Base-by-base conservation (phyloP, 2,797 vertebrate species). In the Sparus aurata region DNA sequence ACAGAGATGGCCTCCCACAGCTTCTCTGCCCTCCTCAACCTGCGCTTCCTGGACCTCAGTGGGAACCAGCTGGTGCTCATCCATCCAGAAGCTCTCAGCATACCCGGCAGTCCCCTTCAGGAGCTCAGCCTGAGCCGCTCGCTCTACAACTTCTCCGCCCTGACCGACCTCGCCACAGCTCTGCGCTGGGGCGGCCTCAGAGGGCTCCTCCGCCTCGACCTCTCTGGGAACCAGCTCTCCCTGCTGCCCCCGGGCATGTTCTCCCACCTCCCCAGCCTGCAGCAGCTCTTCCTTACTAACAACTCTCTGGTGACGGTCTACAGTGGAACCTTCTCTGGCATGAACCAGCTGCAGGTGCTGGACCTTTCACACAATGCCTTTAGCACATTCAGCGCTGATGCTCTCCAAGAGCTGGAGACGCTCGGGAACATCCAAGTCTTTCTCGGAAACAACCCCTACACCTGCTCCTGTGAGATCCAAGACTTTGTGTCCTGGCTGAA, bases 111-210 rank as follows among this genome's bases (percentile, higher is more conserved):
- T 46, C 94, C 95, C 16, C 93, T 96, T n/a, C 93, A 91, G 83
- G 95, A 95, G 80, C 94, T 96, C 53, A 95, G 94, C 91, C 93
- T 96, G 53, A 96, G 94, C 85, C 68, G 74, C 13, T 91, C 95
- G 0, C 91, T 96, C 22, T 84, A 93, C 87, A 96, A 96, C 90
- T 88, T 89, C 84, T 94, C 91, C 0, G 83, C 93, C 15, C 79
- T 95, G 79, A 92, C 81, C 0, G 94, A 95, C 84, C 91, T 96
- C 73, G 86, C 93, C 54, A 92, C 92, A 0, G 94, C 95, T 20
- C 89, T 96, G 41, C 93, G 94, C 54, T 95, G 94, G 93, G 96
- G 95, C 0, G 85, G 90, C 20, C 93, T 96, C 6, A 30, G 52
- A 2, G 92, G 92, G 9, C 94, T 96, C 23, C 91, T 87, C n/a